A percentile compares a stretch with the other conserved stretches of the same genome.
Evolutionary conservation across 2,797 vertebrate species (phyloP).

Genomic region (Leucoraja ocellata): DNA sequence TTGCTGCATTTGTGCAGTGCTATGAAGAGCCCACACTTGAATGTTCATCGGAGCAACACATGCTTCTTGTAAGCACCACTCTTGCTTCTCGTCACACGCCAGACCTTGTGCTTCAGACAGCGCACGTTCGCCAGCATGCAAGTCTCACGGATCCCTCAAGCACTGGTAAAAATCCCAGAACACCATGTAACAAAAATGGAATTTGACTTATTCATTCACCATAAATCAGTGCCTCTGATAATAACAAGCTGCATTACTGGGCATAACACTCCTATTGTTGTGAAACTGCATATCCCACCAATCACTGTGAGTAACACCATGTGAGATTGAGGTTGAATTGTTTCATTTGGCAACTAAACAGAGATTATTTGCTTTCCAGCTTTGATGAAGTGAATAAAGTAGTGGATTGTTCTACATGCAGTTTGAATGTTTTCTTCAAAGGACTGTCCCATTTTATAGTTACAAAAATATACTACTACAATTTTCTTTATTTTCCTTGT

Average conservation of each 20-base stretch:
- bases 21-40: too few relatives aligned
- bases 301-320: neutral
- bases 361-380: neutral
- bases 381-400: neutral
- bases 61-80: neutral
- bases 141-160: neutral
- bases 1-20: too few relatives aligned
- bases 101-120: neutral
- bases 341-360: neutral
- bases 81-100: neutral
- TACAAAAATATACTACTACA: neutral
- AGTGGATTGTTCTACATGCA: neutral
- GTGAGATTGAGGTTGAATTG: neutral
- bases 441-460: too few relatives aligned
- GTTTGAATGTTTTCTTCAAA: neutral
- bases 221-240: neutral
- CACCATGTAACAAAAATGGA: conserved; percentile 5
- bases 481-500: neutral
- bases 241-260: neutral
- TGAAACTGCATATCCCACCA: neutral
- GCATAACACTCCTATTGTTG: neutral
- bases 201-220: neutral
- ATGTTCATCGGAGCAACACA: neutral
- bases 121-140: neutral
- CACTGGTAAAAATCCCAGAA: neutral